Evolutionary conservation across 1,140 invertebrate genomes (phyloP), one percentile per base, ranked within the genome.

Genomic region (Mycetomoellerius zeteki): DNA sequence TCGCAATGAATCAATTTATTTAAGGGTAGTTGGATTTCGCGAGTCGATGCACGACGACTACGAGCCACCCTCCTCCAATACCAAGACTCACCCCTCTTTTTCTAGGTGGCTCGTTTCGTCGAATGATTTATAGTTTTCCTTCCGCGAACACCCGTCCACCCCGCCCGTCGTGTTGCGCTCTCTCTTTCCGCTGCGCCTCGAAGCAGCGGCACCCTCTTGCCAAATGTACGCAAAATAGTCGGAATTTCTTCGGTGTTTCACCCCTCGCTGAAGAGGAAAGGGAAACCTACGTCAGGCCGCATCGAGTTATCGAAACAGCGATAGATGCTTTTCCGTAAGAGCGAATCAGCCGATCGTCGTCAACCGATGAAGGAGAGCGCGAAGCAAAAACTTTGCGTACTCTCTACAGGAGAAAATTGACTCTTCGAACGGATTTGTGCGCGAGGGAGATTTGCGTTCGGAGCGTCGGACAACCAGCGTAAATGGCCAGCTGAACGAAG

Each of bases 1-100:
- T 85, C 88, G 93, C 92, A 94, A 94, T 95, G 94, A 95, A 95
- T 95, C 94, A 95, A 95, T 92, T 95, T 95, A 95, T 95, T 95
- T 95, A 95, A 95, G 94, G 94, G 94, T 95, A 95, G 94, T 95
- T 95, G 94, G 93, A 95, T 95, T 95, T 95, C 93, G 94, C 94
- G 94, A 95, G 92, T 95, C 93, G 94, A 95, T 95, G 94, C 94
- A 94, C 94, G 92, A 93, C 92, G 91, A 92, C 92, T 90, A 89
- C 90, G 88, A 86, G 65, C 81, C 86, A 90, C 89, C 87, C 87
- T 86, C 24, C 27, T 89, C 87, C 80, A 75, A 84, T 84, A 84
- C 80, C 43, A 62, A 75, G 24, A 64, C 67, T 85, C 67, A 65
- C 88, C 87, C 88, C 86, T 54, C 71, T 69, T 84, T 64, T 85